These are phyloP conservation scores for Lysandra bellargus DNA, from an alignment of 2,888 invertebrate species.

Conservation along the genomic window DNA sequence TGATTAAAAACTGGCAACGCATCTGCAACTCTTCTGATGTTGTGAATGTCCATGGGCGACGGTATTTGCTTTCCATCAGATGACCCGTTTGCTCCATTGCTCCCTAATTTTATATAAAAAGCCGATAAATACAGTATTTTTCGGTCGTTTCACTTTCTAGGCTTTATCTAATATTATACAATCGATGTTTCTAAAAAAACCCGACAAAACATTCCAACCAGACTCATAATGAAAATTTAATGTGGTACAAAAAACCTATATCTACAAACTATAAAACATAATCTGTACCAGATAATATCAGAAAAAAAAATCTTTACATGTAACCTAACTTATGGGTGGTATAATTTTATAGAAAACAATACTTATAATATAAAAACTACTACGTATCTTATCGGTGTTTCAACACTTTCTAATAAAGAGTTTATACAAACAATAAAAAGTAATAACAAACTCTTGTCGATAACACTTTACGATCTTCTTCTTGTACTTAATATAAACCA, in stretches of 20 bases:
- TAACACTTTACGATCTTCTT: constrained; percentile 22
- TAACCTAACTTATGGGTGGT: neutral
- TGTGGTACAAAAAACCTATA: no score
- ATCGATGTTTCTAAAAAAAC: neutral
- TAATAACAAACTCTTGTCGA: constrained; percentile 5
- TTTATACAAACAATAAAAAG: constrained; percentile 20
- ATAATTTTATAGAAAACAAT: constrained; percentile 2
- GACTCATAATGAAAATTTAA: neutral
- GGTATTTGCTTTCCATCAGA: no score
- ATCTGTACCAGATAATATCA: neutral
- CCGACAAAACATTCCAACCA: neutral
- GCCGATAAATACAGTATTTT: no score
- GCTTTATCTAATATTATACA: no score
- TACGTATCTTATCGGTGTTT: neutral
- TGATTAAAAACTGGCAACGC: no score
- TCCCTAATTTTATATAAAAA: no score
- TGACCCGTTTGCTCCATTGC: no score
- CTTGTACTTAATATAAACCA: neutral
- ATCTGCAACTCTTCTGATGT: no score
- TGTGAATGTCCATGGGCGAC: no score
- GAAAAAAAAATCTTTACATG: neutral
- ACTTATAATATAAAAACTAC: neutral
- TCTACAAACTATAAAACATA: neutral
- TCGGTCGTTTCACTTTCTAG: no score
- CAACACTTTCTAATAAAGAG: constrained; percentile 23